Base-by-base conservation (phyloP, 2,113 vertebrate species). In the Orycteropus afer region DNA sequence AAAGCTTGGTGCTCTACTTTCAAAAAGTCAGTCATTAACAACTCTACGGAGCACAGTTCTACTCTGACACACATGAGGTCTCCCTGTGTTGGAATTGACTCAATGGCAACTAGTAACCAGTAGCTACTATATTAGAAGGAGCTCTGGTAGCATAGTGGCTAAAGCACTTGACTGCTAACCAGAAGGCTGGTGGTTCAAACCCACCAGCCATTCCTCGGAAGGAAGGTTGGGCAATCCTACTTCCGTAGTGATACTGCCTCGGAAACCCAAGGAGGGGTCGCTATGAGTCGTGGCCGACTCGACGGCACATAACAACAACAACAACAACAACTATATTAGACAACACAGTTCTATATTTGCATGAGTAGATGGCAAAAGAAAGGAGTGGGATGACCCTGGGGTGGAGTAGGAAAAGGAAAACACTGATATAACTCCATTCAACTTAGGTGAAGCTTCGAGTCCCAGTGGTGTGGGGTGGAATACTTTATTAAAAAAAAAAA, bases 361-460 rank as follows among this genome's bases (percentile, higher is more conserved):
- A 25, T 25, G 29, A 74, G 15, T 32, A 7, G 6, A 20, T 49
- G 6, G 20, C 55, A 23, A 22, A 22, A 11, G 17, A 6, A 79
- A 51, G 55, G 42, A 80, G 32, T 4, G 9, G 10, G 15, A 7
- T 5, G 29, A 37, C 4, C 20, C 40, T 77, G 40, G 42, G 47
- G 3, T 20, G 34, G 32, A 18, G 8, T 0, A 13, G 25, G 42
- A 63, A 32, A 69, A 81, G 18, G 47, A 51, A 74, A 77, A 32
- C 27, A 7, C 11, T 22, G 40, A 15, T 27, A 27, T 8, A n/a
- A 12, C 34, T 25, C n/a, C 53, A 22, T 1, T 0, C 22, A 27
- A 37, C 0, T 14, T 80, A 15, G 12, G 6, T 15, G 57, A 29
- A 12, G 27, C 5, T 4, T 53, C 51, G 87, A 37, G 51, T 49